Percentiles rank a stretch among this genome's conserved stretches.
phyloP scores from a whole-genome alignment of 2,113 vertebrate species.

The Chelonoidis abingdonii region DNA sequence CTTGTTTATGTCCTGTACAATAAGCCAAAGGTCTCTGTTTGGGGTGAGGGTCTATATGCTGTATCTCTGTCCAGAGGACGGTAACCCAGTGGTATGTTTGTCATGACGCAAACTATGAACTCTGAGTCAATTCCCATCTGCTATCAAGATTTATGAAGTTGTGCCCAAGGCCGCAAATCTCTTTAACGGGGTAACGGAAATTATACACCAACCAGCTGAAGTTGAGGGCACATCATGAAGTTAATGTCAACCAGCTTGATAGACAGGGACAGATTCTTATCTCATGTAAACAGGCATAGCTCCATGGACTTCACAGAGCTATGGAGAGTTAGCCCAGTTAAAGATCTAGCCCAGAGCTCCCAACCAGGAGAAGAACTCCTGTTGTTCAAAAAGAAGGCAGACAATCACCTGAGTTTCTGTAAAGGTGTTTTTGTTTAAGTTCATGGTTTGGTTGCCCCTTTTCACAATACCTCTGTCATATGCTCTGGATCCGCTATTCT shows the following conservation, averaged over 20 bases:
- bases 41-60: accelerated
- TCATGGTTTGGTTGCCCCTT: background rate
- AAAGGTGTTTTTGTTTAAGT: background rate
- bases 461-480: background rate
- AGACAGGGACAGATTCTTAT: background rate
- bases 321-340: accelerated
- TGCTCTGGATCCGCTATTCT: background rate
- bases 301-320: background rate
- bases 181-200: background rate
- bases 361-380: background rate
- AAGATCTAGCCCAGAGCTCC: background rate
- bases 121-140: background rate
- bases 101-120: background rate
- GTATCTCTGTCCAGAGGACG: too few species aligned
- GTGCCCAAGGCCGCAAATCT: background rate
- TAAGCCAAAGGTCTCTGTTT: background rate
- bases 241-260: background rate
- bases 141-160: background rate
- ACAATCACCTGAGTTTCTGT: background rate
- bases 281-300: accelerated
- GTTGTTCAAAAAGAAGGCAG: background rate
- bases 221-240: background rate
- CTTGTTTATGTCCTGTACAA: accelerated
- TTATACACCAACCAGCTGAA: background rate
- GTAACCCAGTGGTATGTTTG: accelerated